Evolutionary conservation across 1,140 invertebrate species (phyloP), one percentile per base, ranked within the genome.

Genomic region (Cotesia typhae): DNA sequence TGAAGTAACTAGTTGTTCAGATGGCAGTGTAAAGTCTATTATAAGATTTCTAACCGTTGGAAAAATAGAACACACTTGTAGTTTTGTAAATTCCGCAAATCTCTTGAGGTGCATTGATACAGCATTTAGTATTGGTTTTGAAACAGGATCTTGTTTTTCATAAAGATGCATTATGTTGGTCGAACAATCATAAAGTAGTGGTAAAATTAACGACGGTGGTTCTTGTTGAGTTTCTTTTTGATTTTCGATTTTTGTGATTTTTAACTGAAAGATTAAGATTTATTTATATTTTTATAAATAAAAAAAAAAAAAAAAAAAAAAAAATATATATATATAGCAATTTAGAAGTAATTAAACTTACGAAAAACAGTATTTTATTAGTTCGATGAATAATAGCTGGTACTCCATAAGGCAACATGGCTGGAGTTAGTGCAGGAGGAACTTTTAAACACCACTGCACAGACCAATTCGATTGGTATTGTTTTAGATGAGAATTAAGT

Each of bases 391-490:
- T 88, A 73, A 97, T 92, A 10, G 93, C 94, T 10, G 95, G 91
- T 84, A 93, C 93, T 10, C 95, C 96, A 64, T 92, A 92, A 3
- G 95, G 94, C 60, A 95, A 93, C 72, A 97, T 93, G 28, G 28
- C 28, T 36, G 92, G 93, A 59, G 92, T 89, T 0, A 93, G 92
- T 51, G 94, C 92, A 14, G 96, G 96, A 64, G 96, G 95, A 74
- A 96, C 94, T 37, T 95, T 91, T 76, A 98, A 87, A 83, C 95
- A 96, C 91, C 95, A 95, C 83, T 96, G 94, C 36, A 97, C 91
- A 28, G 91, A 90, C 96, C 96, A 98, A 76, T 93, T 93, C 53
- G 91, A 83, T 77, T 91, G 91, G 20, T 92, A 90, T 66, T 92
- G 90, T 64, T 90, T 89, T 3, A 86, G 86, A 51, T 89, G 88